Evolutionary conservation across 1,140 invertebrate species (phyloP).

Genomic region (Philaenus spumarius): DNA sequence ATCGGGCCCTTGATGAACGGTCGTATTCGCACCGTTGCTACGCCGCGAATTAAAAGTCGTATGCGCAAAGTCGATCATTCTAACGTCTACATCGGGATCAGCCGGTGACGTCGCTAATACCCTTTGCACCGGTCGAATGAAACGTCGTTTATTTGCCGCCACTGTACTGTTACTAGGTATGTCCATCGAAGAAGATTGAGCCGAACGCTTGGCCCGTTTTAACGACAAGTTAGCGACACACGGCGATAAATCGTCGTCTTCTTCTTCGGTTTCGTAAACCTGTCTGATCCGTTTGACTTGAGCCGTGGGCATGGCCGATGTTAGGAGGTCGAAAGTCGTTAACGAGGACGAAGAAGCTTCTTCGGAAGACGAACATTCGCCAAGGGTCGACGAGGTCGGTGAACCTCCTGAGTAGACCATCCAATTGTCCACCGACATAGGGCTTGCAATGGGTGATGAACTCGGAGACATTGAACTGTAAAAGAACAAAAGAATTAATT

Average conservation of each 20-base stretch:
- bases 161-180: no score
- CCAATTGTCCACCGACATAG: conserved; percentile 59
- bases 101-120: conserved; percentile 18
- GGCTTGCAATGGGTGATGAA: conserved; percentile 37
- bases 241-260: conserved; percentile 6
- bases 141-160: no score
- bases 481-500: no score
- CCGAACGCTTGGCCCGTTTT: background rate
- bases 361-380: conserved; percentile 21
- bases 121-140: no score
- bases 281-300: conserved; percentile 5
- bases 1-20: conserved; percentile 81
- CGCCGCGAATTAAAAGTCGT: conserved; percentile 52
- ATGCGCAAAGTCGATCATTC: conserved; percentile 95
- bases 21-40: conserved; percentile 42
- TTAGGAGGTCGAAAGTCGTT: conserved; percentile 28
- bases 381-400: conserved; percentile 16
- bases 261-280: conserved; percentile 37
- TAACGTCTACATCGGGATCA: conserved; percentile 59
- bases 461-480: background rate
- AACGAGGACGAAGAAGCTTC: conserved; percentile 28
- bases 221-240: background rate
- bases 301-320: background rate
- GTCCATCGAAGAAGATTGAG: background rate
- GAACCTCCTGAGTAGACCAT: conserved; percentile 49